Base-by-base conservation (phyloP, 2,797 vertebrate species). In the Hydrolagus colliei region DNA sequence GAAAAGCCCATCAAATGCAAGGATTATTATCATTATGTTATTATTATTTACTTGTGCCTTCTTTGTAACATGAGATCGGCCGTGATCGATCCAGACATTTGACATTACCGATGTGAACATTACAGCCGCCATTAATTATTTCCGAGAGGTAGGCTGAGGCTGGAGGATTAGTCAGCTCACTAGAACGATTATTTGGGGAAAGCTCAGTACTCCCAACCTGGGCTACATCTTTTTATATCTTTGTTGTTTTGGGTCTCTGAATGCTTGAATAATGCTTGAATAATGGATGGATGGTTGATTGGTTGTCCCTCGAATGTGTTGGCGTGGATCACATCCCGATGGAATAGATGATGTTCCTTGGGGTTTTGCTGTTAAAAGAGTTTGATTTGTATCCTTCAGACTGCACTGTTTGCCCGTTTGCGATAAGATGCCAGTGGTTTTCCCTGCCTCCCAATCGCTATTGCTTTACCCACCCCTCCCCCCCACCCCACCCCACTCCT, bases 181-280 rank as follows among this genome's bases (percentile, higher is more conserved):
- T 22, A 65, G n/a, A 27, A 27, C 35, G 27, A 18, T 82, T 84
- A 71, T 32, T 35, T 4, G 35, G 62, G 61, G 14, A 65, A 22
- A 27, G 18, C 16, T 35, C n/a, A 20, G 18, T 16, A 22, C 0
- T 71, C 4, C 5, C 27, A 27, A 10, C 18, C 20, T 71, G 16
- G 8, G 20, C 65, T 20, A 9, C 11, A 35, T 35, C 65, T 20
- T 20, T 84, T 84, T 52, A 77, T 52, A 18, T 67, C 32, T 18
- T 52, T 84, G 27, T 4, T 63, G 32, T 65, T 80, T 52, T 80
- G 35, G 61, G 35, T 84, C 79, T 84, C 9, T 67, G 35, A 82
- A 82, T 82, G 63, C 63, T 20, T 18, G 13, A 84, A 20, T 7
- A 82, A 82, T 82, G 63, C 63, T 20, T 18, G 13, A 84, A 20